Evolutionary conservation across 2,888 invertebrate species (phyloP), one percentile per base, ranked within the genome.

Genomic region (Heliconius erato): DNA sequence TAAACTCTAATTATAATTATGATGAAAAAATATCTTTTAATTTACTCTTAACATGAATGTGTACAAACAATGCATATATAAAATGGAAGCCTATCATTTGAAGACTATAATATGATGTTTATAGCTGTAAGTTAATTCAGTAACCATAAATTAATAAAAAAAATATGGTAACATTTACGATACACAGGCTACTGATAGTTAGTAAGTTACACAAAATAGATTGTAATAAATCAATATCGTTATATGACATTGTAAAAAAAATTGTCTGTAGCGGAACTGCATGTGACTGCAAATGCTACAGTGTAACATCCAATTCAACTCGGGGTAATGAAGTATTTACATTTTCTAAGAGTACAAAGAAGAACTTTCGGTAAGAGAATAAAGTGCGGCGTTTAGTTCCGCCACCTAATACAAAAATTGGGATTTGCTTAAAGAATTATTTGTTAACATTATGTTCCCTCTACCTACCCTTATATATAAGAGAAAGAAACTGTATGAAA

Each of bases 11-110:
- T 26, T 72, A 72, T 26, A 49, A 7, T 72, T 44, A 72, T 49
- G 40, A 5, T 69, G 72, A 49, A 44, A n/a, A 72, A 72, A 72
- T 72, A 72, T 26, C 71, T 40, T 71, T n/a, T 26, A 9, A 44
- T 44, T 44, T 71, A 71, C 26, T 26, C 26, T 71, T 16, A 71
- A 7, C 71, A 71, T 44, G 35, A 71, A 44, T 44, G n/a, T 71
- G 71, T 71, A 44, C 26, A 44, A 44, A 14, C 6, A 26, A 71
- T 44, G 44, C 7, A 67, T 16, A 0, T 7, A 28, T 9, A 49
- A 72, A 72, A n/a, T 44, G 71, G 71, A 71, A 72, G 44, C 71
- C 3, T 72, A 44, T 71, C 14, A 54, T 54, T 54, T 23, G 7
- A 1, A 63, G 63, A 63, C 11, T n/a, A 3, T 59, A n/a, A 63